These are phyloP conservation scores for Boleophthalmus pectinirostris DNA, from an alignment of 2,113 vertebrate genomes.

Conservation along the genomic window DNA sequence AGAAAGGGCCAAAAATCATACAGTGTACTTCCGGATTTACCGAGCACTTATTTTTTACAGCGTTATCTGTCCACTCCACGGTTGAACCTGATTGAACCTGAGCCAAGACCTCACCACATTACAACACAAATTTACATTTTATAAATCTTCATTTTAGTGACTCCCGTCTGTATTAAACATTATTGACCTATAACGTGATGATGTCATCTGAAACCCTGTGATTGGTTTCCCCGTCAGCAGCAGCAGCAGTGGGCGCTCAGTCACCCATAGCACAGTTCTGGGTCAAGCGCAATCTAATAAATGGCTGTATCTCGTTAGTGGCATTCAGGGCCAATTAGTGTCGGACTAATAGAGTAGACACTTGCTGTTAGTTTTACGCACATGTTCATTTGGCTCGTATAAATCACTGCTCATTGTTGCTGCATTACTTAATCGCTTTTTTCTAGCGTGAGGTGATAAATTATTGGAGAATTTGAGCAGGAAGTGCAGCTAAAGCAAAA, in stretches of 20 bases:
- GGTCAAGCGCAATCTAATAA: slow-evolving; percentile 47
- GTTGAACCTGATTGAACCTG: too few species aligned
- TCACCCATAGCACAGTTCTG: slow-evolving; percentile 21
- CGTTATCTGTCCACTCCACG: too few species aligned
- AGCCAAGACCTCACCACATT: too few species aligned
- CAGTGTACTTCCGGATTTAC: too few species aligned
- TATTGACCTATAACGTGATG: too few species aligned
- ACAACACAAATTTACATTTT: too few species aligned
- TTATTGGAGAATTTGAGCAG: slow-evolving; percentile 27
- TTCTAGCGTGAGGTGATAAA: slow-evolving; percentile 41
- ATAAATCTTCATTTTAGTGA: too few species aligned
- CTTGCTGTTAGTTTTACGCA: slow-evolving; percentile 74
- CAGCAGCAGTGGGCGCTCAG: too few species aligned
- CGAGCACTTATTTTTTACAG: too few species aligned
- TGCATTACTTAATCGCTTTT: slow-evolving; percentile 44
- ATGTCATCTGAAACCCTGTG: background rate
- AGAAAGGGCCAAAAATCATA: too few species aligned
- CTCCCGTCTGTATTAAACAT: too few species aligned
- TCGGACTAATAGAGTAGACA: slow-evolving; percentile 73
- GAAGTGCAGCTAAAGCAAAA: slow-evolving; percentile 9
- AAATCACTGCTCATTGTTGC: slow-evolving; percentile 62
- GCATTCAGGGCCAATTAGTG: slow-evolving; percentile 71
- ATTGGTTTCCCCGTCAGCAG: slow-evolving; percentile 30
- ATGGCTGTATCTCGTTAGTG: slow-evolving; percentile 58
- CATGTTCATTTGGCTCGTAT: slow-evolving; percentile 70